Evolutionary conservation across 2,888 invertebrate species (phyloP).

Genomic region (Erebia aethiops): DNA sequence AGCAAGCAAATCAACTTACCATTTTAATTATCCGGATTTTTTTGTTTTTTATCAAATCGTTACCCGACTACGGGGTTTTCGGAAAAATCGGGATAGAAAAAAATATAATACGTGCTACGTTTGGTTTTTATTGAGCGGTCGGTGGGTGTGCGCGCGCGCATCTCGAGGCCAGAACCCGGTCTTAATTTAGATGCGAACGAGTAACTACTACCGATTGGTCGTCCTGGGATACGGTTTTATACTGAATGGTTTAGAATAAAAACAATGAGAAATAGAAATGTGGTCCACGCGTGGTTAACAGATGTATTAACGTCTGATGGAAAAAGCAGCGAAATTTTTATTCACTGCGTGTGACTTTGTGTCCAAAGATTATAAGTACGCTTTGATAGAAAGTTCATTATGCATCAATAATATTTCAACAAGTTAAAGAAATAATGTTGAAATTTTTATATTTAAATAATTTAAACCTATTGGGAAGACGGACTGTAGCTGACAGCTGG

Average conservation of each 20-base stretch:
- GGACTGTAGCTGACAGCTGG: too few species aligned
- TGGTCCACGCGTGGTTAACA: constrained; percentile 49
- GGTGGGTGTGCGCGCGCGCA: constrained; percentile 70
- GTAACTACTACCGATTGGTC: constrained; percentile 61
- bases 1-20: constrained; percentile 49
- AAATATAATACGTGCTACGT: constrained; percentile 80
- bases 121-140: constrained; percentile 70
- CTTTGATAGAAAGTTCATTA: not conserved
- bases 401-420: not conserved
- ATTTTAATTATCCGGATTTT: constrained; percentile 44
- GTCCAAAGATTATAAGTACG: not conserved
- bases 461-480: too few species aligned
- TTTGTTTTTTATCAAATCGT: constrained; percentile 27
- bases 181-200: constrained; percentile 78
- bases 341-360: constrained; percentile 17
- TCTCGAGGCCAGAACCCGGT: constrained; percentile 73
- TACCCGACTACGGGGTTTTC: constrained; percentile 41
- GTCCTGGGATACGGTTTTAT: constrained; percentile 70
- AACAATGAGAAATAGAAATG: constrained; percentile 47
- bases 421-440: too few species aligned
- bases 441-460: too few species aligned
- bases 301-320: constrained; percentile 42
- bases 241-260: constrained; percentile 48
- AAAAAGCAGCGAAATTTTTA: constrained; percentile 38
- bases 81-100: constrained; percentile 61